Evolutionary conservation across 1,140 invertebrate species (phyloP), one percentile per base, ranked within the genome.

Genomic region (Sitobion miscanthi): DNA sequence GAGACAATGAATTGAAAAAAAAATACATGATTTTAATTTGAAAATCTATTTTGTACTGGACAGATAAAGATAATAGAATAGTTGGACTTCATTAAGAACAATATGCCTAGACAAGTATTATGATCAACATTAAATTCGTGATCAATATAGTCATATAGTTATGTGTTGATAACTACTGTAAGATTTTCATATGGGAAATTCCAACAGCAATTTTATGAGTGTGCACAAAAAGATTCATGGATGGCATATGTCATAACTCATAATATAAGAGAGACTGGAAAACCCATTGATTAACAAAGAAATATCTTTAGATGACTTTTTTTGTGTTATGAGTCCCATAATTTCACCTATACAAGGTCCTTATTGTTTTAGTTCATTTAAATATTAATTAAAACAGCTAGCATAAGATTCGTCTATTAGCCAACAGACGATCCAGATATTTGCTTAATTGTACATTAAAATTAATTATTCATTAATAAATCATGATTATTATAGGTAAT

Each of bases 241-340:
- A 90, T 57, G 49, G n/a, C 47, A 45, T 54, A 89, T 89, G 21
- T 57, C 52, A 89, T 47, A 47, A 86, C 23, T 88, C 47, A 89
- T 30, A 69, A 52, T 20, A 23, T 69, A 90, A 69, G 42, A 90
- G 38, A 90, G 38, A 69, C 23, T 42, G 57, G 38, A 69, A 90
- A 90, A 62, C 38, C 89, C 54, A 69, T 45, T 45, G 54, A 90
- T 42, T 69, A 90, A 90, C 52, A 90, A 89, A 62, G 35, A 9
- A 45, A 42, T 45, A 69, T 90, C 17, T 45, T 69, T 69, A 69
- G 54, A 62, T 6, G 21, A 90, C 6, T 88, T 23, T 42, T 89
- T 90, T 69, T 69, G 38, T 90, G 9, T n/a, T 57, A 57, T 25
- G 8, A 57, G 30, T 35, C 20, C 11, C 23, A 21, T 77, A 77